These are phyloP conservation scores for Tenebrosternarchus preto DNA, from an alignment of 2,113 vertebrate species.

Conservation along the genomic window DNA sequence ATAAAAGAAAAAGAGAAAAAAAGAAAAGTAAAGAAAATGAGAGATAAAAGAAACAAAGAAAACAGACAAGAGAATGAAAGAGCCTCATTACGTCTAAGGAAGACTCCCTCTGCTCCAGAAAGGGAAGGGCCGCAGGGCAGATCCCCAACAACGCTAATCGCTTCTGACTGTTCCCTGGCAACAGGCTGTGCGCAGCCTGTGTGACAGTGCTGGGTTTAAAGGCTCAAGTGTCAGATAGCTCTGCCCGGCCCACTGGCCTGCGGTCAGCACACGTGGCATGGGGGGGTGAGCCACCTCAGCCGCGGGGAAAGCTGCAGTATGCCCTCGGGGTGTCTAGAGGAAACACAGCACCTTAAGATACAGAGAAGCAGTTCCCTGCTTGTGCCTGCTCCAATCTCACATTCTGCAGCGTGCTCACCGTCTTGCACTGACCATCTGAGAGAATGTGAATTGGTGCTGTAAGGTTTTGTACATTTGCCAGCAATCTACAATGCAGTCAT, in stretches of 20 bases:
- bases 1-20: not conserved
- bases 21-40: not conserved
- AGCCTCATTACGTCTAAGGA: constrained; percentile 58
- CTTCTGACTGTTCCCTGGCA: constrained; percentile 96
- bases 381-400: not conserved
- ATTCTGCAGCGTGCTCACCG: no score
- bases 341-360: constrained; percentile 82
- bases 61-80: constrained; percentile 26
- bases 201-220: constrained; percentile 85
- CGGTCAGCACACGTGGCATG: constrained; percentile 79
- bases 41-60: constrained; percentile 18
- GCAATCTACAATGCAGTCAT: not conserved
- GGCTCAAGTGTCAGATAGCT: constrained; percentile 58
- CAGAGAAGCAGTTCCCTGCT: constrained; percentile 56
- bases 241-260: no score
- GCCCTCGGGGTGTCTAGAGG: constrained; percentile 80
- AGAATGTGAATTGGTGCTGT: not conserved
- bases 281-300: constrained; percentile 83
- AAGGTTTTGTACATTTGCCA: no score
- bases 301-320: constrained; percentile 85
- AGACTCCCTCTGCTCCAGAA: constrained; percentile 69
- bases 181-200: constrained; percentile 87
- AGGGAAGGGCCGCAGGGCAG: constrained; percentile 89
- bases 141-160: constrained; percentile 93
- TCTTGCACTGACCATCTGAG: not conserved